Percentiles rank a stretch among this genome's conserved stretches.
Evolutionary conservation across 2,797 vertebrate genomes (phyloP).

Genomic region (Aphelocoma californica): DNA sequence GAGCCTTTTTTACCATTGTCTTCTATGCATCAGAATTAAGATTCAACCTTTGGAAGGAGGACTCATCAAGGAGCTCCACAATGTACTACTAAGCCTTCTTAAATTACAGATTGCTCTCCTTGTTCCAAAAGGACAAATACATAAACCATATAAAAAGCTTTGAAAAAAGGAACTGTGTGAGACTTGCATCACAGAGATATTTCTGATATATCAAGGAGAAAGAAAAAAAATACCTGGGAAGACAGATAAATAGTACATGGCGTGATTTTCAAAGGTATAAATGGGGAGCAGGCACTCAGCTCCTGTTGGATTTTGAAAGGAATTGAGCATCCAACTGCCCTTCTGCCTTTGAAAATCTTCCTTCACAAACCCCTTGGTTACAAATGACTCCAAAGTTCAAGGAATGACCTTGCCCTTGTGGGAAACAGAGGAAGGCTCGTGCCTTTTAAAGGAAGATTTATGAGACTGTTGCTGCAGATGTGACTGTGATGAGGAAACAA

Average conservation of each 20-base stretch:
- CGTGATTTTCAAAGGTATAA: constrained; percentile 50
- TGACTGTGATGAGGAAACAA: constrained; percentile 51
- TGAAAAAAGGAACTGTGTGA: neutral
- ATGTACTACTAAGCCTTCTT: neutral
- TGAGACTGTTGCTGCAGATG: constrained; percentile 56
- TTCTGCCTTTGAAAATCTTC: constrained; percentile 47
- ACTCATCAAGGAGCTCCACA: neutral
- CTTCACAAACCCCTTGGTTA: constrained; percentile 39
- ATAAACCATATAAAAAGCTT: neutral
- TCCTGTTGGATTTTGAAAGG: constrained; percentile 15
- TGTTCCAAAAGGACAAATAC: neutral
- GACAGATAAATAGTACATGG: neutral
- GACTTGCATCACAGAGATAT: neutral
- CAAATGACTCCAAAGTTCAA: constrained; percentile 68
- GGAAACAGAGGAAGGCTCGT: constrained; percentile 61
- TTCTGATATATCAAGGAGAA: neutral
- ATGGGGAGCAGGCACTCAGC: constrained; percentile 32
- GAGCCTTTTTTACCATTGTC: neutral
- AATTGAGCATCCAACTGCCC: constrained; percentile 40
- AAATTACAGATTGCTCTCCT: neutral
- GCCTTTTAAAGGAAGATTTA: constrained; percentile 68
- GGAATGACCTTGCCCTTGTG: constrained; percentile 69
- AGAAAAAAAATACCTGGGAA: neutral
- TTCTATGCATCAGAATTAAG: neutral
- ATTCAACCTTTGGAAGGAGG: neutral